Evolutionary conservation across 1,140 invertebrate species (phyloP).

Genomic region (Cydia strobilella): DNA sequence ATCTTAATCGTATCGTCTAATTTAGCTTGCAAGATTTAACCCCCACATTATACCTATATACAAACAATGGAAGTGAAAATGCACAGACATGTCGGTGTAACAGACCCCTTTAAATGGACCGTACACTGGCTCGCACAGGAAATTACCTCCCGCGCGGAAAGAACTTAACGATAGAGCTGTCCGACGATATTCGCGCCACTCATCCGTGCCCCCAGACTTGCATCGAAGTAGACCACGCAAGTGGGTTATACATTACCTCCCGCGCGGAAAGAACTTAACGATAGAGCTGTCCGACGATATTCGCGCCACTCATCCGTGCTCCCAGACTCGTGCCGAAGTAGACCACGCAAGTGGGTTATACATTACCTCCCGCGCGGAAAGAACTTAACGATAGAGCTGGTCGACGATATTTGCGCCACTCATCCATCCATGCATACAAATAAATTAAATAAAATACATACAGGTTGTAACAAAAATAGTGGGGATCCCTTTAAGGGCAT

Average conservation of each 20-base stretch:
- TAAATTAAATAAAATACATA: no score
- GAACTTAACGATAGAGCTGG: conserved; percentile 47
- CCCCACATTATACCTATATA: no score
- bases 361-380: conserved; percentile 42
- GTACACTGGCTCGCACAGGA: conserved; percentile 38
- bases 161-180: conserved; percentile 48
- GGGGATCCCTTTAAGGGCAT: no score
- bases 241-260: conserved; percentile 34
- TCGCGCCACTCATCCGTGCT: background rate
- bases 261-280: conserved; percentile 46
- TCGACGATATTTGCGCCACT: conserved; percentile 15
- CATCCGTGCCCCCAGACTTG: background rate
- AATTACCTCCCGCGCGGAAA: conserved; percentile 45
- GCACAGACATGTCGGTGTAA: conserved; percentile 22
- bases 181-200: conserved; percentile 18
- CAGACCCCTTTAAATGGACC: conserved; percentile 27
- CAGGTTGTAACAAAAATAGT: no score
- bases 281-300: conserved; percentile 40
- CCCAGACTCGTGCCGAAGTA: background rate
- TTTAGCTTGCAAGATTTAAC: no score
- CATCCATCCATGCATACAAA: no score
- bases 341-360: background rate
- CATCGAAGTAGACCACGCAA: background rate
- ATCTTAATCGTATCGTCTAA: no score
- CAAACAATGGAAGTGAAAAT: no score